Evolutionary conservation across 2,797 vertebrate genomes (phyloP), one percentile per base, ranked within the genome.

Genomic region (Choloepus didactylus): DNA sequence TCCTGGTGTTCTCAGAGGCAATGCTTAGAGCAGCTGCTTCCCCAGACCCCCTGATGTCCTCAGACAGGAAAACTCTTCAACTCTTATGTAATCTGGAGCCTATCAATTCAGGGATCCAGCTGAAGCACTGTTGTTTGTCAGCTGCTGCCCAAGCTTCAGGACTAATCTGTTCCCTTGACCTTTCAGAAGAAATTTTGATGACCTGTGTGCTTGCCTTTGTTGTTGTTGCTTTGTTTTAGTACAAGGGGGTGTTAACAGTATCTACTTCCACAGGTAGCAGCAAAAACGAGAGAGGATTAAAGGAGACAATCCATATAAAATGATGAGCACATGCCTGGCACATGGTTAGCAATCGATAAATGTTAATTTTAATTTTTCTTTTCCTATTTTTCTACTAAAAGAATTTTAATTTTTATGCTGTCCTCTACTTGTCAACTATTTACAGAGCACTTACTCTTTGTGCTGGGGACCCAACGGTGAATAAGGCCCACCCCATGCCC

Each of bases 171-270:
- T 38, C 25, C 21, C 67, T 51, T 49, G 56, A 83, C 14, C 83
- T 86, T 83, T 72, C 44, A 73, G 73, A 85, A 84, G 80, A 87
- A 93, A 62, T 29, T 54, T 1, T 73, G 80, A 67, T 75, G n/a
- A 70, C 19, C 3, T 10, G 31, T 87, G 27, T 49, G 35, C 41
- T 51, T 88, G 23, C n/a, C 21, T 88, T 41, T 56, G 27, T 3
- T 59, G 15, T 10, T 6, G 46, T 10, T 23, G 2, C 5, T 70
- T 19, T 72, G 35, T 35, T 95, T 95, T 44, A 87, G 25, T 80
- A 80, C 87, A 87, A 60, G 70, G 56, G 35, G 41, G 46, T 72
- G 31, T 60, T 86, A 75, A 62, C 6, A 35, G 29, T 31, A 25
- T 46, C 46, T 87, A 14, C 35, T 69, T 56, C 19, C 19, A 10